phyloP scores from a whole-genome alignment of 2,888 invertebrate species.

The Tinea semifulvella region DNA sequence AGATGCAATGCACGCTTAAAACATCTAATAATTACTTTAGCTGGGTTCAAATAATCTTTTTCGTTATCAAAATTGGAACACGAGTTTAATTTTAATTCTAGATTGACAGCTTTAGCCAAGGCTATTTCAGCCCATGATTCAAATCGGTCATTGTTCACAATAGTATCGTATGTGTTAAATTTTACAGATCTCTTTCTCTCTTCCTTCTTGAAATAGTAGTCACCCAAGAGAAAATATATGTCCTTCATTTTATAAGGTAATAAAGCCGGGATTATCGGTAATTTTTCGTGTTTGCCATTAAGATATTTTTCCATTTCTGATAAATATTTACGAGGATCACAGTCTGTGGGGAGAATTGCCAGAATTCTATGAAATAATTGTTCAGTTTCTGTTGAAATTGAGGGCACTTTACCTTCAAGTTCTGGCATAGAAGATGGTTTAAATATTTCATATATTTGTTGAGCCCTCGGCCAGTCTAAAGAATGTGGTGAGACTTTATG shows the following conservation, averaged over 20 bases:
- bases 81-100: conserved; percentile 84
- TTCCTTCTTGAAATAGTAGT: conserved; percentile 90
- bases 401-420: conserved; percentile 77
- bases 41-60: conserved; percentile 73
- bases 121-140: conserved; percentile 96
- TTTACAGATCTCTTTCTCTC: conserved; percentile 79
- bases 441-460: conserved; percentile 82
- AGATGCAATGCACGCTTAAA: conserved; percentile 82
- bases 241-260: conserved; percentile 72
- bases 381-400: conserved; percentile 86
- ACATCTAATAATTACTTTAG: conserved; percentile 79
- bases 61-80: conserved; percentile 68
- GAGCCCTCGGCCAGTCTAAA: conserved; percentile 77
- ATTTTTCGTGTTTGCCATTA: conserved; percentile 63
- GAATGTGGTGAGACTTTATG: conserved; percentile 77
- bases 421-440: conserved; percentile 82
- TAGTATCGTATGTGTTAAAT: conserved; percentile 85
- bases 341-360: conserved; percentile 72
- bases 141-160: conserved; percentile 79
- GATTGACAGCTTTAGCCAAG: conserved; percentile 77
- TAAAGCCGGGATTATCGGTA: conserved; percentile 61
- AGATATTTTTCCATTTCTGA: conserved; percentile 74
- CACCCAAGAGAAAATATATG: conserved; percentile 90
- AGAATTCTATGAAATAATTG: conserved; percentile 76
- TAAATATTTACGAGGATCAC: conserved; percentile 70